Evolutionary conservation across 2,797 vertebrate genomes (phyloP).

Genomic region (Carduelis carduelis): DNA sequence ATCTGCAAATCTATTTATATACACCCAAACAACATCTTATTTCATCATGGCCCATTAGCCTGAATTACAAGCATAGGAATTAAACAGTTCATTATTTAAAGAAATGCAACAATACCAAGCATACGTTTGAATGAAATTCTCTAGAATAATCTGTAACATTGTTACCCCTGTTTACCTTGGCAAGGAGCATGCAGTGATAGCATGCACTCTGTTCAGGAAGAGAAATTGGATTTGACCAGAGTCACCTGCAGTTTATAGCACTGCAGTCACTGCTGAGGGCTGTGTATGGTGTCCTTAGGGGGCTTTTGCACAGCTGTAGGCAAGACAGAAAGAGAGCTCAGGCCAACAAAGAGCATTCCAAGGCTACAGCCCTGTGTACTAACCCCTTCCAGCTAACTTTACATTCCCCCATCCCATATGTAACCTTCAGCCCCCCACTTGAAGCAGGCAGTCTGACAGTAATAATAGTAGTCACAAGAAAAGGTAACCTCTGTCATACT

Average conservation of each 20-base stretch:
- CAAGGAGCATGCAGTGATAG: constrained; percentile 37
- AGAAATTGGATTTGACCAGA: constrained; percentile 66
- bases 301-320: constrained; percentile 61
- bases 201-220: constrained; percentile 7
- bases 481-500: constrained; percentile 75
- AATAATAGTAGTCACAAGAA: constrained; percentile 79
- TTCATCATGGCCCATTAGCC: not conserved
- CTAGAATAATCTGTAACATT: constrained; percentile 41
- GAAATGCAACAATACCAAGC: not conserved
- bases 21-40: not conserved
- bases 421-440: constrained; percentile 77
- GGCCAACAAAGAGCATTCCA: constrained; percentile 55
- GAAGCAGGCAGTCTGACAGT: constrained; percentile 73
- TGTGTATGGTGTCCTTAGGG: constrained; percentile 41
- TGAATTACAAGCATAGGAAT: not conserved
- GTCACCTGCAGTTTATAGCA: constrained; percentile 77
- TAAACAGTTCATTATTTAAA: not conserved
- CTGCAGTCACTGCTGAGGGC: constrained; percentile 22
- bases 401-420: constrained; percentile 74
- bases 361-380: not conserved
- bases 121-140: constrained; percentile 50
- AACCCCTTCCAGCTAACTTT: constrained; percentile 68
- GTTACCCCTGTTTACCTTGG: constrained; percentile 69
- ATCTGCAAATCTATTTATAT: not conserved
- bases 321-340: constrained; percentile 44